These are phyloP conservation scores for Papilio helenus DNA, from an alignment of 1,140 invertebrate species.

Conservation along the genomic window DNA sequence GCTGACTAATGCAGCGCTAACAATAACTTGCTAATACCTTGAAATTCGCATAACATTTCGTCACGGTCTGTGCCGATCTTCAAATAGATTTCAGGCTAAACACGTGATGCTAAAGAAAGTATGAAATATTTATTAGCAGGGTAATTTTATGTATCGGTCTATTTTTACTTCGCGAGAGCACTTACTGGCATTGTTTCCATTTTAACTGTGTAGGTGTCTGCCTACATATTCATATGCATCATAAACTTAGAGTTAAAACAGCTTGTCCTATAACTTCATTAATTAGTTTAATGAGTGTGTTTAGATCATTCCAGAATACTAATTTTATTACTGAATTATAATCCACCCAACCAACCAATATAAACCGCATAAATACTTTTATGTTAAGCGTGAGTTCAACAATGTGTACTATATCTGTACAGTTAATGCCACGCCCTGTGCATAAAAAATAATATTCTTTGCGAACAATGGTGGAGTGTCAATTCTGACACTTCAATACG, in stretches of 20 bases:
- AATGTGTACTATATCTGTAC: background rate
- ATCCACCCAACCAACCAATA: too few relatives aligned
- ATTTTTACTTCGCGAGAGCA: background rate
- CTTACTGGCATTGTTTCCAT: too few relatives aligned
- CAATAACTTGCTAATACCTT: slow-evolving; percentile 14
- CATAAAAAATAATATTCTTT: slow-evolving; percentile 23
- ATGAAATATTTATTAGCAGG: background rate
- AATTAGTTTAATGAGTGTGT: too few relatives aligned
- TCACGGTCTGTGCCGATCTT: background rate
- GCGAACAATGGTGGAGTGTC: slow-evolving; percentile 7
- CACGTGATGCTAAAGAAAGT: background rate
- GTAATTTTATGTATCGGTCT: background rate
- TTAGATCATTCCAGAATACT: too few relatives aligned
- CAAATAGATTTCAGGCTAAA: slow-evolving; percentile 1
- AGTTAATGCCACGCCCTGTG: slow-evolving; percentile 9
- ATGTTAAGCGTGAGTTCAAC: too few relatives aligned
- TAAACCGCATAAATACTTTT: too few relatives aligned
- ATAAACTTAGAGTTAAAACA: too few relatives aligned
- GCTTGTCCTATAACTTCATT: too few relatives aligned
- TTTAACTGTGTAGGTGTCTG: too few relatives aligned
- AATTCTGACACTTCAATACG: slow-evolving; percentile 26
- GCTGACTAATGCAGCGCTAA: slow-evolving; percentile 10
- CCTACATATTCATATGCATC: too few relatives aligned
- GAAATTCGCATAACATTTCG: slow-evolving; percentile 24
- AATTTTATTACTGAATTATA: too few relatives aligned